Evolutionary conservation across 2,888 invertebrate genomes (phyloP).

Genomic region (Anaspis maculata): DNA sequence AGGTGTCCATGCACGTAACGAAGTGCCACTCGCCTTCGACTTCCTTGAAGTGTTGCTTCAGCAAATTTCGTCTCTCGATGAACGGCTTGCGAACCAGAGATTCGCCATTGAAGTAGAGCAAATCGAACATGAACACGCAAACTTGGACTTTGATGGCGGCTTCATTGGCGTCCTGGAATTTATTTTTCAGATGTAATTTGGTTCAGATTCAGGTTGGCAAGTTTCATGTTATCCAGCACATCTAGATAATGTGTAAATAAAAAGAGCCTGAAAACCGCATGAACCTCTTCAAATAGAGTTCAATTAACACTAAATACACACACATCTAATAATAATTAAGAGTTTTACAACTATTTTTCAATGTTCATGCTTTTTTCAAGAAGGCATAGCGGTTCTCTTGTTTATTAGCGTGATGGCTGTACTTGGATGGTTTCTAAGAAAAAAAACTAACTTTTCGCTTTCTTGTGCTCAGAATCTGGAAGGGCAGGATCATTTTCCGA

Average conservation of each 20-base stretch:
- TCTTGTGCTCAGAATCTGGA: slow-evolving; percentile 90
- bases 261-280: too few relatives aligned
- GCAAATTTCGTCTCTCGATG: slow-evolving; percentile 59
- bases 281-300: too few relatives aligned
- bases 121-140: slow-evolving; percentile 94
- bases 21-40: slow-evolving; percentile 79
- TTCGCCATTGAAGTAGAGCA: slow-evolving; percentile 83
- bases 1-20: slow-evolving; percentile 75
- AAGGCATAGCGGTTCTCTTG: too few relatives aligned
- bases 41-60: slow-evolving; percentile 63
- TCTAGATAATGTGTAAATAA: too few relatives aligned
- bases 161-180: slow-evolving; percentile 70
- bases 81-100: slow-evolving; percentile 76
- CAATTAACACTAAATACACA: too few relatives aligned
- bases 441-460: slow-evolving; percentile 73
- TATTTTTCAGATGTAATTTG: too few relatives aligned
- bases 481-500: slow-evolving; percentile 85
- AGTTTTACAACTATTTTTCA: too few relatives aligned
- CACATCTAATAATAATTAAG: too few relatives aligned
- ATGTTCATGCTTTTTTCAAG: too few relatives aligned
- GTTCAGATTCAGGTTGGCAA: too few relatives aligned
- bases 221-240: too few relatives aligned
- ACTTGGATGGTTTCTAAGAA: not conserved
- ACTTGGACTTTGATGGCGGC: slow-evolving; percentile 68
- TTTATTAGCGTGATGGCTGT: not conserved